These are phyloP conservation scores for Eilema depressum DNA, from an alignment of 2,888 invertebrate genomes.

Conservation along the genomic window DNA sequence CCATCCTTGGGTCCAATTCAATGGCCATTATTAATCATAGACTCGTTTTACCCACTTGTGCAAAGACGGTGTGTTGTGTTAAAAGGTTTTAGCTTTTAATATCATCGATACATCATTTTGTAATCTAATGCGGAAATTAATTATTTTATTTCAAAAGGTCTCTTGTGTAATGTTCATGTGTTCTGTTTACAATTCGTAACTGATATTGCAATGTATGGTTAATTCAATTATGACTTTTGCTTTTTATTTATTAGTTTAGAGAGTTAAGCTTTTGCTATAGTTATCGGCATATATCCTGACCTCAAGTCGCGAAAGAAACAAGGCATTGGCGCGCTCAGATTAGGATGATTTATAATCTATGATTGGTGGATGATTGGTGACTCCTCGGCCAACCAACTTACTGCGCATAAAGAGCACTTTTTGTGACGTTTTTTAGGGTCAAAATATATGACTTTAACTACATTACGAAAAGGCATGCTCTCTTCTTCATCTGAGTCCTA, in stretches of 20 bases:
- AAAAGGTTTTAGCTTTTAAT: constrained; percentile 44
- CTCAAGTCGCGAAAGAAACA: too few relatives aligned
- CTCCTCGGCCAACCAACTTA: too few relatives aligned
- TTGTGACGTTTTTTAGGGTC: too few relatives aligned
- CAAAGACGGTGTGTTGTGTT: constrained; percentile 30
- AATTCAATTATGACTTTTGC: background rate
- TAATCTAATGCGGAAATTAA: constrained; percentile 59
- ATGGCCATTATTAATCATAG: constrained; percentile 50
- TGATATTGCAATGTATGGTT: background rate
- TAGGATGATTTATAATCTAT: too few relatives aligned
- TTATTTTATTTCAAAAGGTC: constrained; percentile 4
- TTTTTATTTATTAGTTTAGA: background rate
- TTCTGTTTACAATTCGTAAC: background rate
- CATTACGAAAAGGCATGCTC: too few relatives aligned
- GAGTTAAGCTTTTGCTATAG: background rate
- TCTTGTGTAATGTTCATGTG: background rate
- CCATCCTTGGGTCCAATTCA: constrained; percentile 49
- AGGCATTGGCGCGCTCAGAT: too few relatives aligned
- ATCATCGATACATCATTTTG: constrained; percentile 39
- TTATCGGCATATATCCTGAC: too few relatives aligned
- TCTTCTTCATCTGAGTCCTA: too few relatives aligned
- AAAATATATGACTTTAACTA: too few relatives aligned
- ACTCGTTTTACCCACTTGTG: constrained; percentile 37
- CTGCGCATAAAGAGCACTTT: too few relatives aligned
- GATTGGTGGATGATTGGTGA: too few relatives aligned